phyloP scores from a whole-genome alignment of 2,797 vertebrate species.

The Hippopotamyrus pictus region DNA sequence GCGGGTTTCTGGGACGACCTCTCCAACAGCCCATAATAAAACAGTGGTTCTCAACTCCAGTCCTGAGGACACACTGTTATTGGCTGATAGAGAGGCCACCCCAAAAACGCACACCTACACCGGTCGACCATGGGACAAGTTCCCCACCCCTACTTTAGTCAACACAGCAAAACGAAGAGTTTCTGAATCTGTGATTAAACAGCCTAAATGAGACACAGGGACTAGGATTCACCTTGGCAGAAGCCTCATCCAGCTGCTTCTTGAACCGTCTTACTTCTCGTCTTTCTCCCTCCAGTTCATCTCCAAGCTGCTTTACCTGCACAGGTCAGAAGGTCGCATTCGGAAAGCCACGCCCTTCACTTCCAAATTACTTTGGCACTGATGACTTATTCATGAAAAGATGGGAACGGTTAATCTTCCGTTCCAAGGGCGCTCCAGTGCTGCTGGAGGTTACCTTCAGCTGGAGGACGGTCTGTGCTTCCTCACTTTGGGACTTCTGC shows the following conservation, averaged over 20 bases:
- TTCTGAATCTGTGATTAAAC: not conserved
- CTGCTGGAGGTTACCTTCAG: constrained; percentile 26
- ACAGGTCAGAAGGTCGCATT: no score
- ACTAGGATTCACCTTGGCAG: not conserved
- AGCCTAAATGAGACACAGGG: not conserved
- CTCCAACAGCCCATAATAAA: no score
- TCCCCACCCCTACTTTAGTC: no score
- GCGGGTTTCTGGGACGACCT: not conserved
- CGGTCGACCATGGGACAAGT: not conserved
- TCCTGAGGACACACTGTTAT: not conserved
- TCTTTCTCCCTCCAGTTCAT: not conserved
- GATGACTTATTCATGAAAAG: not conserved
- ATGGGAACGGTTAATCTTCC: not conserved
- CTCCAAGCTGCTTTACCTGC: not conserved
- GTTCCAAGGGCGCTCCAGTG: not conserved
- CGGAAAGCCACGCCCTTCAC: not conserved
- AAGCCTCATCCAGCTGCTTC: not conserved
- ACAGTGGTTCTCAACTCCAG: not conserved
- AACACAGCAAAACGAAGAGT: not conserved
- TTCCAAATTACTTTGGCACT: not conserved
- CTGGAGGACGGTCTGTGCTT: constrained; percentile 29
- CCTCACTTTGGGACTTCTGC: constrained; percentile 18
- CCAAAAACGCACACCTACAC: not conserved
- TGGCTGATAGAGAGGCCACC: not conserved
- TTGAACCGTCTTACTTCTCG: not conserved